Evolutionary conservation across 2,888 invertebrate genomes (phyloP), one percentile per base, ranked within the genome.

Genomic region (Heliconius cydno): DNA sequence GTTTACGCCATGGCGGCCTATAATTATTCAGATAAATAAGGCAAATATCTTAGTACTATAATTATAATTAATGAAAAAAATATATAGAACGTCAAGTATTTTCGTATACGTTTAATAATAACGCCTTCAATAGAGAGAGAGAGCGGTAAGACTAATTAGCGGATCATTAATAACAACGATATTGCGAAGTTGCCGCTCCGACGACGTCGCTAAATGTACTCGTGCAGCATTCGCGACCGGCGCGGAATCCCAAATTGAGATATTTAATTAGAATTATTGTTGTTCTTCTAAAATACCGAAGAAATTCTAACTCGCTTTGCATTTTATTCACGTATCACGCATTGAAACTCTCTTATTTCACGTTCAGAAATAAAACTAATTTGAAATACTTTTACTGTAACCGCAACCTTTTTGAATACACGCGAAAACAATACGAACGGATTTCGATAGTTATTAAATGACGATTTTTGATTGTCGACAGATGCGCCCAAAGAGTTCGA

Each of bases 211-310:
- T 77, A 84, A 81, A 84, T 84, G 83, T 82, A 86, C 85, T 85
- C 79, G 81, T 84, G 85, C 85, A 85, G 85, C 86, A 83, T 83
- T 84, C 84, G 78, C 70, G 82, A 85, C 84, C 81, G 63, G 78
- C 77, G 78, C 77, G 68, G 83, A 83, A 85, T 86, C 82, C 70
- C 80, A 78, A 86, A 86, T 84, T 84, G 85, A 86, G 87, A 85
- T 85, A 85, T 87, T 88, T 90, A 89, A 90, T 91, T 90, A 88
- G 84, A 87, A 86, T 87, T 89, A 88, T 89, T 90, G 89, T 89
- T 89, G 87, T 88, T 87, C 86, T 87, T 88, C 85, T 81, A 83
- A 73, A 86, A 86, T 83, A 84, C 76, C 81, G 76, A 84, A 84
- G 84, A 85, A 83, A 83, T 84, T 82, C 80, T 80, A 82, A 81